Base-by-base conservation (phyloP, 1,140 invertebrate species). In the Musca vetustissima region DNA sequence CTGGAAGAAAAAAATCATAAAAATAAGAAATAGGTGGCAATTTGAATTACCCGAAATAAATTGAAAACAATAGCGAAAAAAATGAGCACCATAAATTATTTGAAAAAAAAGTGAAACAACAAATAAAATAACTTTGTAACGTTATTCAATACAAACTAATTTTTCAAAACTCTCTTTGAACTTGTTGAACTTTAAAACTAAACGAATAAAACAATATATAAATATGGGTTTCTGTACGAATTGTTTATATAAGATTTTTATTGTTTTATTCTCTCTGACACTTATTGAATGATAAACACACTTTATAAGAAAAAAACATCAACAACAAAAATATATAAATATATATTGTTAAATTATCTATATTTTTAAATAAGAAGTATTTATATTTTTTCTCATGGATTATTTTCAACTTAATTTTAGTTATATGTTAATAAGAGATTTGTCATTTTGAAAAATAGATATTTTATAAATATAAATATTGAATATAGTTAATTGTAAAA, bases 351-450 rank as follows among this genome's bases (percentile, higher is more conserved):
- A 24, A 55, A 22, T 7, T 17, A 59, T 28, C 28, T 36, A 59
- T 59, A 28, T 28, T 19, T 61, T 36, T 32, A 36, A 32, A 32
- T 61, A 61, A n/a, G n/a, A n/a, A n/a, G n/a, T n/a, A n/a, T n/a
- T 32, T 24, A 36, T 43, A 36, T 43, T 61, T 6, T 21, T 24
- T 61, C 36, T 13, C 11, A 43, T 4, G 9, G 17, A 21, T 61
- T 21, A 4, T 15, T 55, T 32, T 25, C 13, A 32, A 21, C 43
- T 61, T 43, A 11, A 15, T 59, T 59, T 32, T 22, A 65, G 7
- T n/a, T 21, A 65, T 19, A 65, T 19, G 1, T n/a, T 22, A 66
- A 14, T 43, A 11, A 2, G 13, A 8, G 52, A 66, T 68, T 49
- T 70, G 49, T 64, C 15, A 24, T 15, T 59, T 57, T 28, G 15